Conservation (phyloP, 2,113 vertebrate species). For the Lophotis ruficrista region DNA sequence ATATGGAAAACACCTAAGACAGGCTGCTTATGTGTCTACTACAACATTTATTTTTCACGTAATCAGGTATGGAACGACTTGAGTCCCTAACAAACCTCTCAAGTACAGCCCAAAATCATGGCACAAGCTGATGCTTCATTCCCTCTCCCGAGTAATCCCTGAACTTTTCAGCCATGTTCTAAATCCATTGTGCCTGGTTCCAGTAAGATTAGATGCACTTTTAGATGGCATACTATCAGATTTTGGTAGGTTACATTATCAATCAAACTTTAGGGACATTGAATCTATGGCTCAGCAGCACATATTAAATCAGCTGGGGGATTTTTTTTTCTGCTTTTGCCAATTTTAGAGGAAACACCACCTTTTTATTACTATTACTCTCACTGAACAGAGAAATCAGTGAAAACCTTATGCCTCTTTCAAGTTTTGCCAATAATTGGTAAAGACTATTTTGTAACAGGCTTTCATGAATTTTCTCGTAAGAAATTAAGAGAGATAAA, state of each 20-base stretch:
- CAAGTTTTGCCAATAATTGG: background rate
- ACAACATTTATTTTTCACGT: background rate
- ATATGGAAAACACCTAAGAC: background rate
- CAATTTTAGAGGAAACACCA: background rate
- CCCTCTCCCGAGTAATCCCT: background rate
- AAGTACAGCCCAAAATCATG: background rate
- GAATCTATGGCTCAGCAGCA: background rate
- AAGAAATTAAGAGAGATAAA: background rate
- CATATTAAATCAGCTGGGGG: background rate
- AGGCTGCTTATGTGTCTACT: background rate
- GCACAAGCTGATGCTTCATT: background rate
- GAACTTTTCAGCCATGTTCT: background rate
- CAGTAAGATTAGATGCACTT: conserved; percentile 1
- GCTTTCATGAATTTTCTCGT: background rate
- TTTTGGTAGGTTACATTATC: background rate
- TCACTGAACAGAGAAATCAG: background rate
- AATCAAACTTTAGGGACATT: background rate
- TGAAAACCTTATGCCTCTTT: background rate
- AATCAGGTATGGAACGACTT: background rate
- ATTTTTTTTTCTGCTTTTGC: background rate
- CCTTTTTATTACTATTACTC: background rate
- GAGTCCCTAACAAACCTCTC: background rate
- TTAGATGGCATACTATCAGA: background rate
- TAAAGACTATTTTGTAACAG: background rate
- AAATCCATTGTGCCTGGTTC: conserved; percentile 10